Evolutionary conservation across 2,888 invertebrate species (phyloP), one percentile per base, ranked within the genome.

Genomic region (Silvanus unidentatus): DNA sequence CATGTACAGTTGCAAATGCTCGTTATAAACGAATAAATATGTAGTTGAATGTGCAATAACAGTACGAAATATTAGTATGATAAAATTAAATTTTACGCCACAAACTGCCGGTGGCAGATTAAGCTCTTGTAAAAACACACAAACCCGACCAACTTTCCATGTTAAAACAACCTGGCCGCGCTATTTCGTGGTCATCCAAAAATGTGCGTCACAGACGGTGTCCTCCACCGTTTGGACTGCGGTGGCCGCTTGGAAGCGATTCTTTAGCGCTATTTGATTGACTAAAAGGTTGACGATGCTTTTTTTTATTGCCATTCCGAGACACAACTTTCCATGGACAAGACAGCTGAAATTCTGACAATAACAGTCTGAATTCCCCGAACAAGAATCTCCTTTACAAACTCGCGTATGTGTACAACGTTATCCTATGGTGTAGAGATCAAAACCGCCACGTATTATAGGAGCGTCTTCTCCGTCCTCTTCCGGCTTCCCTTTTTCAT

Each of bases 341-440:
- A 59, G 60, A 57, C 60, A 63, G 61, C 59, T 60, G 68, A 68
- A 68, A 67, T 69, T 69, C 69, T 68, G 65, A 69, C 68, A 68
- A 69, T 69, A 68, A 66, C 66, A 57, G 65, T 58, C 62, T 59
- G 65, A 69, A 69, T 69, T 69, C 69, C 66, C 66, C 63, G 69
- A 68, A 69, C 66, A 65, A 68, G 66, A 67, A 66, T 67, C 66
- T 69, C 66, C 66, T 61, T 62, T 63, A 65, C 66, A 67, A 68
- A 66, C 65, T 66, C 64, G 62, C 57, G 62, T 64, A 66, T 66
- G 64, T 59, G 63, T 63, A 59, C 64, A 63, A n/a, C 59, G 65
- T 60, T 64, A 62, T 63, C 61, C 59, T 57, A 54, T 55, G 37
- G 5, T 10, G 4, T n/a, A 16, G 53, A 54, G 44, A 53, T 54